Conservation (phyloP, 2,888 invertebrate genomes). For the Acronicta leporina region DNA sequence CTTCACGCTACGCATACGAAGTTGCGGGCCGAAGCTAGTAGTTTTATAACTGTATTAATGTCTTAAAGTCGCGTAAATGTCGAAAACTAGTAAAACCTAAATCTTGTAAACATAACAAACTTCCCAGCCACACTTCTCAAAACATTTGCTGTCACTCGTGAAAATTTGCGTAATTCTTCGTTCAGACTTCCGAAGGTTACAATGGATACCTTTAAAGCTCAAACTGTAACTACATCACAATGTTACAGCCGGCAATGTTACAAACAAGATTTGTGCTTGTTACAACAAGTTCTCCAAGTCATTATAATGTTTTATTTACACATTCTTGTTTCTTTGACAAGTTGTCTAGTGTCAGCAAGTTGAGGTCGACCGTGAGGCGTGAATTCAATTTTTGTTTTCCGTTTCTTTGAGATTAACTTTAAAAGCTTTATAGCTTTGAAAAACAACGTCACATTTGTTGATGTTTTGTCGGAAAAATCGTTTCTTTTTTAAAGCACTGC, state of each 20-base stretch:
- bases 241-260: slow-evolving; percentile 43
- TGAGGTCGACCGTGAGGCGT: not conserved
- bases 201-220: slow-evolving; percentile 29
- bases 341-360: slow-evolving; percentile 25
- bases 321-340: slow-evolving; percentile 37
- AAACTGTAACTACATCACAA: slow-evolving; percentile 44
- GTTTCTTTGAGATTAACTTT: not conserved
- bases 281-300: slow-evolving; percentile 42
- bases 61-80: too few relatives aligned
- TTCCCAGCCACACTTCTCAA: slow-evolving; percentile 21
- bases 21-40: too few relatives aligned
- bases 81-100: too few relatives aligned
- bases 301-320: slow-evolving; percentile 49
- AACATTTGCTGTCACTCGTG: slow-evolving; percentile 28
- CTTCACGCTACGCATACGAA: too few relatives aligned
- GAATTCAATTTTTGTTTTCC: slow-evolving; percentile 3
- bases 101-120: slow-evolving; percentile 17
- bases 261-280: slow-evolving; percentile 53
- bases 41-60: too few relatives aligned
- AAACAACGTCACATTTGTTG: too few relatives aligned
- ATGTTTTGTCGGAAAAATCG: not conserved
- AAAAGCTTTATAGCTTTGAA: not conserved
- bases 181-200: slow-evolving; percentile 34
- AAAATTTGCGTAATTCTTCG: slow-evolving; percentile 45
- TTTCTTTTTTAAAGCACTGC: too few relatives aligned